These are phyloP conservation scores for Eupithecia inturbata DNA, from an alignment of 2,888 invertebrate species.

Conservation along the genomic window DNA sequence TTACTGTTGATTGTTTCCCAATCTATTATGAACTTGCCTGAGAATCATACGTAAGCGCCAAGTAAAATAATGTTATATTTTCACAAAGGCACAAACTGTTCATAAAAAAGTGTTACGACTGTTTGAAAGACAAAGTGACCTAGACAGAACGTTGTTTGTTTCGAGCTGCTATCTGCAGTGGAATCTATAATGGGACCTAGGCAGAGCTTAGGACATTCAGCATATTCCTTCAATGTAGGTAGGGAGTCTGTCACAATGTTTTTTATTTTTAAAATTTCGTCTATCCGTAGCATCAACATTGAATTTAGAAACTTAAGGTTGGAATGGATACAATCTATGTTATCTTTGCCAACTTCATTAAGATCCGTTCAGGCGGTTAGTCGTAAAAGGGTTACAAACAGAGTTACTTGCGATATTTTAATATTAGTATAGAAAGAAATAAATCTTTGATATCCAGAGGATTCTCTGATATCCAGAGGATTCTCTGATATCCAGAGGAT, in stretches of 20 bases:
- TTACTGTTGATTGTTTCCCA: background rate
- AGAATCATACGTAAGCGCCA: background rate
- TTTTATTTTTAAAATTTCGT: background rate
- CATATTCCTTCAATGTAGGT: background rate
- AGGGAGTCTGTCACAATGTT: background rate
- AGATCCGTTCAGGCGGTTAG: background rate
- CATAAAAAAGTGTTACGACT: background rate
- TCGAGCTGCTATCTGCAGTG: constrained; percentile 20
- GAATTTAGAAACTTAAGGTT: background rate
- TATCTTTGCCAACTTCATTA: background rate
- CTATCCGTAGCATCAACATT: background rate
- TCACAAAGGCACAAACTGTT: background rate
- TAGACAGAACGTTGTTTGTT: constrained; percentile 14
- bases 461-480: background rate
- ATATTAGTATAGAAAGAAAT: too few species aligned
- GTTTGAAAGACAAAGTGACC: constrained; percentile 23
- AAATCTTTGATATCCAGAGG: background rate
- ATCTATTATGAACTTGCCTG: background rate
- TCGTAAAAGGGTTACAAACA: background rate
- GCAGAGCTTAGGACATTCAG: constrained; percentile 23
- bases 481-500: background rate
- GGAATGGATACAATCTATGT: background rate
- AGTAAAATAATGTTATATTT: background rate
- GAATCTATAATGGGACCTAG: constrained; percentile 34
- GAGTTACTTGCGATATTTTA: background rate